Conservation (phyloP, 2,113 vertebrate species). For the Orcinus orca region DNA sequence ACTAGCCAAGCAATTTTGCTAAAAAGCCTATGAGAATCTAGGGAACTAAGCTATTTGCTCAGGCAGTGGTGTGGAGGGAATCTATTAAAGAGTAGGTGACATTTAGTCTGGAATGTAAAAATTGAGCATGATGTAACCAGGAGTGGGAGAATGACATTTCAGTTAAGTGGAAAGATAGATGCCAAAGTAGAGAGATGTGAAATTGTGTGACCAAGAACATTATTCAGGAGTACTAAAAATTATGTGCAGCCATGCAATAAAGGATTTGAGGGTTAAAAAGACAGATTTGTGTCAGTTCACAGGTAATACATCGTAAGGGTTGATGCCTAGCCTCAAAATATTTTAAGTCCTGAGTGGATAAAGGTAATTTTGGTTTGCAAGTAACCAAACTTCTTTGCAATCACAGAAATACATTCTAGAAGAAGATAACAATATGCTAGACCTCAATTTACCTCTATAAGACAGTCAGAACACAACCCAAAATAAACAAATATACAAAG, state of each 20-base stretch:
- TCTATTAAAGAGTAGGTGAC: neutral
- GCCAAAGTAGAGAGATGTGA: neutral
- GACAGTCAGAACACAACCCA: neutral
- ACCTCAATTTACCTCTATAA: neutral
- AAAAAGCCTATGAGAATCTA: neutral
- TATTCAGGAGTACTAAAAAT: neutral
- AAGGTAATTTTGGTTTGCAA: neutral
- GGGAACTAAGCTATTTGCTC: conserved; percentile 15
- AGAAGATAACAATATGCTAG: neutral
- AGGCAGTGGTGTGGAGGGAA: neutral
- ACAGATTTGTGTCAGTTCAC: neutral
- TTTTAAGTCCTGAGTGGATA: neutral
- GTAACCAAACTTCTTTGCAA: neutral
- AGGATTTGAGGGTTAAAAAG: neutral
- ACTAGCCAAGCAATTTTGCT: neutral
- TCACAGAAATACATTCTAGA: neutral
- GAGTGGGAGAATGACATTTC: neutral
- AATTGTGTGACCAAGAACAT: neutral
- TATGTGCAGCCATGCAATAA: neutral
- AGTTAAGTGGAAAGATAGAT: neutral
- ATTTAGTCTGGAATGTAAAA: neutral
- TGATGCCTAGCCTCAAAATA: neutral
- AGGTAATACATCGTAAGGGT: neutral
- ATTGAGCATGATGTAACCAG: neutral
- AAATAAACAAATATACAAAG: neutral